Evolutionary conservation across 2,113 vertebrate genomes (phyloP).

Genomic region (Ranitomeya variabilis): DNA sequence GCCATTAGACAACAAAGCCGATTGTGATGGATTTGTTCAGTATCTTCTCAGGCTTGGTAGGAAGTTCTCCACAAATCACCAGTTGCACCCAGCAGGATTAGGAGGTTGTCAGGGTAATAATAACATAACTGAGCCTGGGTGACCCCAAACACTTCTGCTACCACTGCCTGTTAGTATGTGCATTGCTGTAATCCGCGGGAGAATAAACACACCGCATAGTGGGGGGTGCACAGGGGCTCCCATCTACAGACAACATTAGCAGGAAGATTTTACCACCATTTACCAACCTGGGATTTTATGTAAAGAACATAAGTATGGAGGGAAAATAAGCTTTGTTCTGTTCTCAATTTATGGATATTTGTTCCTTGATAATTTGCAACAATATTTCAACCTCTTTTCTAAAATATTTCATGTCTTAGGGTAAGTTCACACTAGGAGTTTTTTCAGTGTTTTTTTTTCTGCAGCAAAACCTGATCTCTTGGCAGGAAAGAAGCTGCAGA

Average conservation of each 20-base stretch:
- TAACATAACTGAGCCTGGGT: constrained; percentile 37
- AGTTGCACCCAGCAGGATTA: constrained; percentile 49
- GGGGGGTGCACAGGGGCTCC: neutral
- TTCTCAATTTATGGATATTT: neutral
- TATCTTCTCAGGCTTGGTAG: constrained; percentile 43
- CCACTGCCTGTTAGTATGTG: neutral
- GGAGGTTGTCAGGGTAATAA: constrained; percentile 49
- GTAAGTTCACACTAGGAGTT: too few relatives aligned
- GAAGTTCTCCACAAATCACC: constrained; percentile 45
- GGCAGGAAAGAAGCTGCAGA: too few relatives aligned
- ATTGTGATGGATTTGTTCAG: constrained; percentile 39
- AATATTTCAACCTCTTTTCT: neutral
- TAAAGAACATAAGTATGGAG: neutral
- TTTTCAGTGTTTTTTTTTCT: too few relatives aligned
- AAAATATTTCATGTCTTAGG: too few relatives aligned
- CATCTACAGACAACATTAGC: constrained; percentile 15
- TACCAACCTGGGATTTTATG: constrained; percentile 24
- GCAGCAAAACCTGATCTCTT: too few relatives aligned
- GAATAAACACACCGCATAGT: constrained; percentile 31
- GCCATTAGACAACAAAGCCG: constrained; percentile 45
- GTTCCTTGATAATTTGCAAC: neutral
- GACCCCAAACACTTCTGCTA: constrained; percentile 34
- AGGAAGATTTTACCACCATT: constrained; percentile 5
- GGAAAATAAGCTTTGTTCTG: neutral
- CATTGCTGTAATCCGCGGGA: neutral